phyloP scores from a whole-genome alignment of 2,888 invertebrate genomes.

The Epiperipatus broadwayi region DNA sequence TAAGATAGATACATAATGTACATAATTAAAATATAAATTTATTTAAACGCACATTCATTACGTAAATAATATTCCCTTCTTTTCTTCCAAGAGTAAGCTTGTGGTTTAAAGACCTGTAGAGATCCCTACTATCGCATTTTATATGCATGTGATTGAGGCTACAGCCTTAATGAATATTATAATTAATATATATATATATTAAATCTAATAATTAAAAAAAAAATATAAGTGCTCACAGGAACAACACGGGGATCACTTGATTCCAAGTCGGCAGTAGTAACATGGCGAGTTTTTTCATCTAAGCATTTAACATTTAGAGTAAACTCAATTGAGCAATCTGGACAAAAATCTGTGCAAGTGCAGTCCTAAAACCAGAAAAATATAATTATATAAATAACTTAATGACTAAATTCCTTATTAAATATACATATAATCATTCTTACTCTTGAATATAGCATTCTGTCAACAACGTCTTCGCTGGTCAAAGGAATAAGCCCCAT shows the following conservation, averaged over 20 bases:
- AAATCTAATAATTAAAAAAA: no score
- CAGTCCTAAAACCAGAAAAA: conserved; percentile 48
- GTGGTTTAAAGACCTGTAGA: no score
- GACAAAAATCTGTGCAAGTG: conserved; percentile 88
- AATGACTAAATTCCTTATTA: not conserved
- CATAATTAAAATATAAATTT: no score
- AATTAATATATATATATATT: no score
- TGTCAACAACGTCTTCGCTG: conserved; percentile 87
- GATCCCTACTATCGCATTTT: no score
- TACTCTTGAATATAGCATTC: conserved; percentile 70
- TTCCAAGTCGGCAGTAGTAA: conserved; percentile 88
- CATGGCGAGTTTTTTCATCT: conserved; percentile 81
- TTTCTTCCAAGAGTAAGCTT: no score
- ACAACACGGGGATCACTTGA: conserved; percentile 75
- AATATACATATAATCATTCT: conserved; percentile 17
- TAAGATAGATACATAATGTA: no score
- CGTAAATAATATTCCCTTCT: no score
- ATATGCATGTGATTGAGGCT: no score
- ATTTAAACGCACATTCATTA: no score
- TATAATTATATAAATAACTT: not conserved
- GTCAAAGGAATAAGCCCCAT: conserved; percentile 80
- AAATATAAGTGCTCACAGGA: conserved; percentile 38
- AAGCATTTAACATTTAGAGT: conserved; percentile 84
- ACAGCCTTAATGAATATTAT: no score
- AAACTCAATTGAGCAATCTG: conserved; percentile 93